Base-by-base conservation (phyloP, 2,888 invertebrate species). In the Drosophila parthenogenetica region DNA sequence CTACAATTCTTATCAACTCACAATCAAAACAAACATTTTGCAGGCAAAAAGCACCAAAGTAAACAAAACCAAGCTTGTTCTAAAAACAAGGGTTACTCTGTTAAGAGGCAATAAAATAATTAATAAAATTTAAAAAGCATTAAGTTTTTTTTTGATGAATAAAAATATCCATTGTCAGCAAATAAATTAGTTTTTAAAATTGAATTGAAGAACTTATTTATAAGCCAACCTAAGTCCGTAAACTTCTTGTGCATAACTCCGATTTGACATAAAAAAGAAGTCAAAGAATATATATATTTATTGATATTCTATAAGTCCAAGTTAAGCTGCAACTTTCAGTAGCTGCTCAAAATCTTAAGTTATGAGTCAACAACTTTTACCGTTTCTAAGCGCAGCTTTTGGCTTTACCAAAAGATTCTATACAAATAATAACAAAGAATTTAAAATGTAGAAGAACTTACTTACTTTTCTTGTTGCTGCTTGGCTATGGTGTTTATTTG, bases 401-500 rank as follows among this genome's bases (percentile, higher is more conserved):
- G 8, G 16, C 29, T 16, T 29, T 19, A 5, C 1, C 43, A 13
- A 8, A 43, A n/a, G 13, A 43, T 19, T 7, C 10, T 50, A 5
- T 29, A 45, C 40, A 46, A 45, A 57, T 67, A 49, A 45, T 48
- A 43, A 40, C 43, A 10, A 16, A 37, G 39, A 43, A 50, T 39
- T 2, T 40, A 39, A 22, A 14, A 49, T 55, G 35, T 35, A 25
- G 49, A 54, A 58, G 19, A 48, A 49, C 53, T 57, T 57, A 57
- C 40, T 48, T 43, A 5, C n/a, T 5, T 32, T 29, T 3, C 13
- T 46, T 29, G 11, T 13, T 22, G 37, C 19, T 40, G 61, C 55
- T 8, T 57, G 63, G 8, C 32, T 74, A 69, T 68, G 74, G 42
- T 54, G 42, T 49, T 46, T 42, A 14, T 35, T 63, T 49, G 37